A percentile compares a stretch with the other conserved stretches of the same genome.
Evolutionary conservation across 2,888 invertebrate species (phyloP).

Genomic region (Epistrophella euchroma): DNA sequence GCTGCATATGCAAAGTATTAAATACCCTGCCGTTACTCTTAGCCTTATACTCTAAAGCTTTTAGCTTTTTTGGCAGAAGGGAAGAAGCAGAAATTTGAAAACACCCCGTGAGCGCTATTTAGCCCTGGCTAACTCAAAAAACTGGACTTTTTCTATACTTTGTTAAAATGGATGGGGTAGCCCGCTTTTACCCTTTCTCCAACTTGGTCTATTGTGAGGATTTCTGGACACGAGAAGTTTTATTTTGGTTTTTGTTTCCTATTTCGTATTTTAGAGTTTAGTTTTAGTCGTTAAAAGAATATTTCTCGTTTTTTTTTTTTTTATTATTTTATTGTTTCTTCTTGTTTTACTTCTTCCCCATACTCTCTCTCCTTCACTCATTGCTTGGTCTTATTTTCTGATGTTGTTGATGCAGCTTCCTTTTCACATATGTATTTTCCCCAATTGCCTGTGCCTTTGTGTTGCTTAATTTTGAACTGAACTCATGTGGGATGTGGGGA

Average conservation of each 20-base stretch:
- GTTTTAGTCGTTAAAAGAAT: conserved; percentile 67
- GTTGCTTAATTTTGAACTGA: conserved; percentile 64
- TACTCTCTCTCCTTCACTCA: background rate
- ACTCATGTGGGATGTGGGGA: conserved; percentile 16
- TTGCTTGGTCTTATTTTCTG: background rate
- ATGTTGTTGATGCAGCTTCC: conserved; percentile 52
- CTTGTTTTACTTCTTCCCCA: conserved; percentile 9
- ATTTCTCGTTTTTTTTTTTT: conserved; percentile 56
- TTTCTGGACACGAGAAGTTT: conserved; percentile 49
- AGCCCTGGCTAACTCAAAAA: conserved; percentile 61
- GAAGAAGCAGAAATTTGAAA: conserved; percentile 32
- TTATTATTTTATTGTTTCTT: conserved; percentile 44
- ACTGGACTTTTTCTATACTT: conserved; percentile 62
- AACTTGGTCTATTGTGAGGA: conserved; percentile 57
- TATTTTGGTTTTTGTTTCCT: background rate
- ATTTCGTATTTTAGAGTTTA: conserved; percentile 42
- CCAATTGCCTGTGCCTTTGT: conserved; percentile 40
- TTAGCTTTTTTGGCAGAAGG: conserved; percentile 25
- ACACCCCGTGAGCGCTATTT: conserved; percentile 66
- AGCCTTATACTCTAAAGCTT: conserved; percentile 27
- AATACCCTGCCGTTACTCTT: conserved; percentile 40
- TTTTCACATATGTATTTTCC: conserved; percentile 58
- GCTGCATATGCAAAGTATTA: conserved; percentile 73
- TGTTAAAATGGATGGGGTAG: conserved; percentile 17
- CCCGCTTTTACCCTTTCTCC: conserved; percentile 22